phyloP scores from a whole-genome alignment of 2,888 invertebrate genomes.

The Mesoligia furuncula region DNA sequence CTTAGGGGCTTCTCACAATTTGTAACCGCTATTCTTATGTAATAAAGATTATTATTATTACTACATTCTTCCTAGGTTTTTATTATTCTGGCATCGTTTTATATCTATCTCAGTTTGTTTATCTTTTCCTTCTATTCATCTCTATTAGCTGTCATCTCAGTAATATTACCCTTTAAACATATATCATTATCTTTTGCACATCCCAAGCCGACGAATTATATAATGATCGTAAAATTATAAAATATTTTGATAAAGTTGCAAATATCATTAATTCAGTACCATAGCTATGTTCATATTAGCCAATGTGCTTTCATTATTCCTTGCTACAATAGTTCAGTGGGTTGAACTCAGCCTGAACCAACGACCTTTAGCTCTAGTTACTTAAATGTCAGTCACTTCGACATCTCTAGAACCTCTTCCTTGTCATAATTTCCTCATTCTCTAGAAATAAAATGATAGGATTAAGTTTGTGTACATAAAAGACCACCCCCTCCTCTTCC shows the following conservation, averaged over 20 bases:
- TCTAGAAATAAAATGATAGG: not conserved
- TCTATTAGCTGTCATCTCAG: not conserved
- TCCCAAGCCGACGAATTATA: too few relatives aligned
- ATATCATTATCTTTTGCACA: not conserved
- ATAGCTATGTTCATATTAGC: not conserved
- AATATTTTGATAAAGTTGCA: not conserved
- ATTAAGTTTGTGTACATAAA: not conserved
- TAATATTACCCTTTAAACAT: not conserved
- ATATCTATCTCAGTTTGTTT: not conserved
- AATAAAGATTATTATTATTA: too few relatives aligned
- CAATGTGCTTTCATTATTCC: not conserved
- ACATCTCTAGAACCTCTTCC: not conserved
- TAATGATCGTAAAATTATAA: not conserved
- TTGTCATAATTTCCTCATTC: conserved; percentile 4
- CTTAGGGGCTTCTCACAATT: too few relatives aligned
- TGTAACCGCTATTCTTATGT: too few relatives aligned
- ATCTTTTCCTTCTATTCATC: not conserved
- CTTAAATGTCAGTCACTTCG: conserved; percentile 42
- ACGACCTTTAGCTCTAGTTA: conserved; percentile 18
- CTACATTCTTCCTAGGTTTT: too few relatives aligned
- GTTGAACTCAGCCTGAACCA: not conserved
- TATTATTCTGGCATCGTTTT: not conserved
- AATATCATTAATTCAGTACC: not conserved
- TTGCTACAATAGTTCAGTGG: conserved; percentile 33
- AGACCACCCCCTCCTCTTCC: too few relatives aligned